Evolutionary conservation across 1,140 invertebrate genomes (phyloP), one percentile per base, ranked within the genome.

Genomic region (Drosophila funebris): DNA sequence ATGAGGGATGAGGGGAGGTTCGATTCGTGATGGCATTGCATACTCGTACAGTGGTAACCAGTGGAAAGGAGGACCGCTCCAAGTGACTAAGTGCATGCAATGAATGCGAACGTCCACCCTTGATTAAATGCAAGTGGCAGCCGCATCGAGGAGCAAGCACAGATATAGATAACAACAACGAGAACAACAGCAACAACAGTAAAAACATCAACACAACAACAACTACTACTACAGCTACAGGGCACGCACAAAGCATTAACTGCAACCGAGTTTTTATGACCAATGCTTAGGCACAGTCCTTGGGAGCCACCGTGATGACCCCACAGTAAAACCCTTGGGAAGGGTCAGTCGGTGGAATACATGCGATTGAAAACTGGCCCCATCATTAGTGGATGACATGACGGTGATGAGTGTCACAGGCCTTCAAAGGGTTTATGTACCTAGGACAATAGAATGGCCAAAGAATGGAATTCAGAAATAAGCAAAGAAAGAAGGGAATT

Each of bases 111-210:
- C 39, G 41, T 31, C 27, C 48, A 54, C 13, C 36, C 52, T 48
- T 64, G 68, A 71, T 71, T 70, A 70, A 70, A 70, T 63, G 67
- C 67, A 63, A 63, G 29, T 54, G 56, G 8, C 11, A 44, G 14
- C 3, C 33, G 13, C 37, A 43, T 20, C 27, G 8, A n/a, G 8
- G 5, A 16, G 22, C 14, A 31, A 24, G 20, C 37, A 58, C 44
- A 18, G 39, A 33, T 36, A 62, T 27, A 20, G n/a, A 67, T 31
- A 67, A 14, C 33, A 41, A 52, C 36, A 60, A 46, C n/a, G 22
- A 11, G 14, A 24, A 33, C 24, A 52, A 29, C 22, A 20, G 22
- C 60, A 20, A 43, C 36, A 13, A 24, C 31, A 22, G n/a, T n/a
- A n/a, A n/a, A n/a, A 39, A 56, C 29, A 57, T 22, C 29, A 37